phyloP scores from a whole-genome alignment of 2,113 vertebrate species.

The Coregonus clupeaformis region DNA sequence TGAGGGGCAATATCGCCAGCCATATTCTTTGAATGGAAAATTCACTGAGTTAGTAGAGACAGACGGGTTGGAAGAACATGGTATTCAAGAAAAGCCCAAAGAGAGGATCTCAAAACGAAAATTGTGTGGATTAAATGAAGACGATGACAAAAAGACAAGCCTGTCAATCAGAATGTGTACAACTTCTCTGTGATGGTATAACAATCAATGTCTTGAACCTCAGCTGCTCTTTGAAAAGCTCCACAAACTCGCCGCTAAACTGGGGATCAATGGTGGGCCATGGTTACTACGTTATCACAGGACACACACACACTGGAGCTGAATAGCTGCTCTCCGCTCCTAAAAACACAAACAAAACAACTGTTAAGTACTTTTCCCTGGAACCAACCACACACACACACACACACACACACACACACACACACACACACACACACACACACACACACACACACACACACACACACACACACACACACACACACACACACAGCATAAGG shows the following conservation, averaged over 20 bases:
- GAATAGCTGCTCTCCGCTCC: conserved; percentile 48
- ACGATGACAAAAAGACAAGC: conserved; percentile 35
- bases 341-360: conserved; percentile 58
- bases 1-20: conserved; percentile 21
- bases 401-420: too few relatives aligned
- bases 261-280: conserved; percentile 50
- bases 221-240: conserved; percentile 49
- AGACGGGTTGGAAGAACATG: conserved; percentile 39
- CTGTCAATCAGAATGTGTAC: conserved; percentile 62
- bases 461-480: conserved; percentile 23
- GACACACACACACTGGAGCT: conserved; percentile 34
- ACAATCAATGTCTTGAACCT: conserved; percentile 48
- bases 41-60: conserved; percentile 31
- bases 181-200: conserved; percentile 29
- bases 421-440: too few relatives aligned
- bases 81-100: conserved; percentile 27
- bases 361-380: conserved; percentile 7
- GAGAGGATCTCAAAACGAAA: conserved; percentile 26
- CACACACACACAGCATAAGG: conserved; percentile 2
- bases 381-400: too few relatives aligned
- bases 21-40: conserved; percentile 35
- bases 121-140: conserved; percentile 44
- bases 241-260: conserved; percentile 51
- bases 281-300: conserved; percentile 54
- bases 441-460: too few relatives aligned